Evolutionary conservation across 2,888 invertebrate genomes (phyloP), one percentile per base, ranked within the genome.

Genomic region (Perizoma affinitatum): DNA sequence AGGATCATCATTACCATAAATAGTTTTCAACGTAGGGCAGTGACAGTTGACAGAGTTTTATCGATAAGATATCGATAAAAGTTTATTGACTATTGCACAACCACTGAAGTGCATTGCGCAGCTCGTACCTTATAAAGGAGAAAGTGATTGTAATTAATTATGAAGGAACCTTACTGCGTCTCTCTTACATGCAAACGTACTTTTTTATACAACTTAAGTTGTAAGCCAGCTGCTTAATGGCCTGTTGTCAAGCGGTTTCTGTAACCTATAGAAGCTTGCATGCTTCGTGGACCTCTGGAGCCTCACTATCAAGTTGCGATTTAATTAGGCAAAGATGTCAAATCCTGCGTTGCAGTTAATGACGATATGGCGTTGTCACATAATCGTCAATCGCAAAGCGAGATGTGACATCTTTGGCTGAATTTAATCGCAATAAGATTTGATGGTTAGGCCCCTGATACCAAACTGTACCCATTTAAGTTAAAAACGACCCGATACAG

Each of bases 401-500:
- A 22, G 22, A 22, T 22, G 1, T 22, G 22, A 22, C 22, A 22
- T 22, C 22, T 22, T 22, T 22, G 22, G 1, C 22, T 22, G 22
- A 22, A 22, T 22, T 22, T 1, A 22, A 22, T 2, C 1, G 22
- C 22, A 54, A 60, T 49, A 51, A 47, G 8, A 52, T 9, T 22
- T 38, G 43, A 48, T 55, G 42, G 38, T 63, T 61, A 61, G 59
- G 59, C 52, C 61, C 54, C 64, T 2, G 38, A 8, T n/a, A 22
- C n/a, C 48, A 36, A 48, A 57, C 59, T 61, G 66, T 50, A 50
- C 55, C 10, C 58, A 63, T 58, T 45, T 58, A 46, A 61, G 60
- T 62, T 63, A 61, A 61, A 66, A 58, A 63, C 68, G 61, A 47
- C 64, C 66, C 62, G 50, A 63, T 70, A 69, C 67, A 70, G 65